Evolutionary conservation across 2,797 vertebrate genomes (phyloP), one percentile per base, ranked within the genome.

Genomic region (Coilia nasus): DNA sequence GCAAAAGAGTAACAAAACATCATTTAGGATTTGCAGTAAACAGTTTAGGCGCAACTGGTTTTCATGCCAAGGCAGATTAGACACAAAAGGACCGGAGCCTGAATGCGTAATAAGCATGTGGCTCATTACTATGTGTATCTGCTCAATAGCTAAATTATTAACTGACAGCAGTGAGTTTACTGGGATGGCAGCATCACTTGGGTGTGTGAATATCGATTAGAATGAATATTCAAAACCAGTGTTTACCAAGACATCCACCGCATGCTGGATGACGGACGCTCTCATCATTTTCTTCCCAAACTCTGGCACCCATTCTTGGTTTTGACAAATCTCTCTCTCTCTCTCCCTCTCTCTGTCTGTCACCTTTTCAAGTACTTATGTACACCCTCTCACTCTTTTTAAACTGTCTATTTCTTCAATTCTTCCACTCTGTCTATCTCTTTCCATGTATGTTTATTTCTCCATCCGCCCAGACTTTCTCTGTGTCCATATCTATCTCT

Each of bases 1-100:
- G 15, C 31, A 44, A 78, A 50, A 83, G 31, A 71, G 47, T 64
- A n/a, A 71, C 83, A 85, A 78, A 44, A 75, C 4, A 60, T 83
- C 17, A 23, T 41, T 41, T 35, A 21, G 1, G 11, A 14, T 14
- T 6, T 2, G 19, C 71, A 21, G 35, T 78, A 59, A 59, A 59
- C 57, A 59, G 19, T 21, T 44, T 41, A 78, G 31, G 31, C 31
- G 35, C 71, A 47, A 67, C 57, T 46, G 71, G 35, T 44, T 78
- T 78, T 1, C 71, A n/a, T 78, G 71, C 71, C 71, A 78, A 31
- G 71, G 31, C 71, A 41, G 15, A 78, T 78, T 78, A 78, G 28
- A 75, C 17, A 41, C 31, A 78, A 78, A 78, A 12, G 71, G 17
- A 44, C 15, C 31, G 31, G 35, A 44, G 6, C 15, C 4, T 44